These are phyloP conservation scores for Listronotus oregonensis DNA, from an alignment of 1,140 invertebrate genomes.

Conservation along the genomic window DNA sequence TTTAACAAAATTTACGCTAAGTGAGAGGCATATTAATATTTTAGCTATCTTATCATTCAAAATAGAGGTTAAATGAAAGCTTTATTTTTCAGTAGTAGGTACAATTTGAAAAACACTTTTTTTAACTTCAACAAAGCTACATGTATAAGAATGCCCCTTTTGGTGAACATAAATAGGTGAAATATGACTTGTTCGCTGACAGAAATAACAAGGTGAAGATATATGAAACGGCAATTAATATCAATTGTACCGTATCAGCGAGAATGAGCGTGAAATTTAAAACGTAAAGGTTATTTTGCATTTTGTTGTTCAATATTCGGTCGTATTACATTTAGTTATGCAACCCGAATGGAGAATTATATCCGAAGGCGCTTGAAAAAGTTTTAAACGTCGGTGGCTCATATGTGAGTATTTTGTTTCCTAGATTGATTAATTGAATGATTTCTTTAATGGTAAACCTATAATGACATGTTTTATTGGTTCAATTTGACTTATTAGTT, in stretches of 20 bases:
- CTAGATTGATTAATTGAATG: not conserved
- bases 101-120: too few relatives aligned
- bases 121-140: too few relatives aligned
- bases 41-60: too few relatives aligned
- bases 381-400: not conserved
- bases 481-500: too few relatives aligned
- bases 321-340: slow-evolving; percentile 20
- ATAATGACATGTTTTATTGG: not conserved
- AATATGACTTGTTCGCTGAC: slow-evolving; percentile 25
- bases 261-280: slow-evolving; percentile 21
- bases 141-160: not conserved
- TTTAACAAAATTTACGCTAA: too few relatives aligned
- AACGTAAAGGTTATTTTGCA: slow-evolving; percentile 27
- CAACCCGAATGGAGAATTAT: slow-evolving; percentile 14
- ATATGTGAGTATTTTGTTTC: not conserved
- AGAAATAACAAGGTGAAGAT: slow-evolving; percentile 38
- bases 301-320: slow-evolving; percentile 13
- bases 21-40: too few relatives aligned
- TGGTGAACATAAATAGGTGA: slow-evolving; percentile 4
- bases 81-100: too few relatives aligned
- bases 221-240: slow-evolving; percentile 44
- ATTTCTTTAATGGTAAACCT: slow-evolving; percentile 9
- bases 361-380: not conserved
- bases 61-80: too few relatives aligned
- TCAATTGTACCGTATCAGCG: slow-evolving; percentile 37